Evolutionary conservation across 92 coral and sea anemone genomes (phyloP), one percentile per base, ranked within the genome.

Genomic region (Muricea muricata): DNA sequence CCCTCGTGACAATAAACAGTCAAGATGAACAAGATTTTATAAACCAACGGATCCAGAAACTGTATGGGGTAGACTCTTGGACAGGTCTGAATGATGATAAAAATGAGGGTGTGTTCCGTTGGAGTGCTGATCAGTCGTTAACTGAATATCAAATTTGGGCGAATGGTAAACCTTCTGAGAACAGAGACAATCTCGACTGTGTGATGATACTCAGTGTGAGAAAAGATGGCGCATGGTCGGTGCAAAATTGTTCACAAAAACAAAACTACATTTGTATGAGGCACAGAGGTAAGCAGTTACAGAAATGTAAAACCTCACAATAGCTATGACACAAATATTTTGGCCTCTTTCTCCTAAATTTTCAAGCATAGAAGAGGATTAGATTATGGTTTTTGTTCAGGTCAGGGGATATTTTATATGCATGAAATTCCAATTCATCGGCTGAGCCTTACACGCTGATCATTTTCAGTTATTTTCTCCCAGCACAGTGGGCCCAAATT

Each of bases 191-290:
- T 15, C 40, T 25, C 1, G 83, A 78, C 71, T 78, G 83, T 26
- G 83, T 58, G 28, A 13, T 58, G 54, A 35, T 56, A 45, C 11
- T 78, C 25, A 46, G 71, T 31, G 34, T 58, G 12, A 32, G 83
- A 45, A 76, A 37, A 18, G 83, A 91, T 70, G 99, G 98, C n/a
- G 93, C 97, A 11, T 97, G 99, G 99, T 83, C 93, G 2, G 81
- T 87, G 2, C 71, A 86, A 4, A 21, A 21, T 54, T 97, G 99
- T 52, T 35, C 39, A 8, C 23, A 12, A 26, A 42, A 40, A 31
- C 86, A 80, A 50, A 86, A 88, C 14, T 97, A 88, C 75, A 79
- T 94, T 46, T 97, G 99, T 68, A 91, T 82, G 67, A 85, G 93
- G 60, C 86, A 91, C 56, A 87, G 93, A 87, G 99, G 99, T 97